A percentile compares a stretch with the other conserved stretches of the same genome.
phyloP scores from a whole-genome alignment of 2,113 vertebrate species.

The Tapirus terrestris region DNA sequence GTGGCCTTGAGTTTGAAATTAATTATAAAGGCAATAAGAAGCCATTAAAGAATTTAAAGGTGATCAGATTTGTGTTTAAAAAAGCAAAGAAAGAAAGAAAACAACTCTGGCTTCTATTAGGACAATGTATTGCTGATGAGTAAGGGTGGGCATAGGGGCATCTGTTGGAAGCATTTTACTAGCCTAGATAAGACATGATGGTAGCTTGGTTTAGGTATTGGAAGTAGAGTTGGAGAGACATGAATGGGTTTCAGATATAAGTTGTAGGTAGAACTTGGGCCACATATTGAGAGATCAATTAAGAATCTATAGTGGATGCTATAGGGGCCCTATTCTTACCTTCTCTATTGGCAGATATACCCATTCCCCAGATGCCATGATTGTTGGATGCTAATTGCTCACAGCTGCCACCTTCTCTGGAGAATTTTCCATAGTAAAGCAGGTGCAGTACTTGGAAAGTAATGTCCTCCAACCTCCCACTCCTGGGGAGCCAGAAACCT shows the following conservation, averaged over 20 bases:
- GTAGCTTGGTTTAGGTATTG: neutral
- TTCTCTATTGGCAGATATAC: neutral
- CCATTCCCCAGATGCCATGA: neutral
- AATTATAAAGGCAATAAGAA: neutral
- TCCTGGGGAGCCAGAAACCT: neutral
- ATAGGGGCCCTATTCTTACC: rapidly evolving
- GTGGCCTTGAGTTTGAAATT: neutral
- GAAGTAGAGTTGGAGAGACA: neutral
- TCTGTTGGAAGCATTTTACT: neutral
- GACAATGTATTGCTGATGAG: neutral
- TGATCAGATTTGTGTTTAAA: neutral
- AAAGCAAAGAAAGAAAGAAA: neutral
- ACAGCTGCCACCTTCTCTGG: neutral
- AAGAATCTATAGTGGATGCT: neutral
- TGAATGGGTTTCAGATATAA: neutral
- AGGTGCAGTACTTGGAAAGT: neutral
- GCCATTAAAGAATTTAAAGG: neutral
- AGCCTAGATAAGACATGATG: neutral
- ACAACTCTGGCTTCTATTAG: neutral
- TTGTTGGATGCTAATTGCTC: neutral
- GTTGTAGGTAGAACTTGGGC: neutral
- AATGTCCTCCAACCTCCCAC: neutral
- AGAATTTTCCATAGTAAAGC: neutral
- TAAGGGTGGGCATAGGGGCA: neutral
- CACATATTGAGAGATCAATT: neutral